These are phyloP conservation scores for Ataeniobius toweri DNA, from an alignment of 2,797 vertebrate genomes.

Conservation along the genomic window DNA sequence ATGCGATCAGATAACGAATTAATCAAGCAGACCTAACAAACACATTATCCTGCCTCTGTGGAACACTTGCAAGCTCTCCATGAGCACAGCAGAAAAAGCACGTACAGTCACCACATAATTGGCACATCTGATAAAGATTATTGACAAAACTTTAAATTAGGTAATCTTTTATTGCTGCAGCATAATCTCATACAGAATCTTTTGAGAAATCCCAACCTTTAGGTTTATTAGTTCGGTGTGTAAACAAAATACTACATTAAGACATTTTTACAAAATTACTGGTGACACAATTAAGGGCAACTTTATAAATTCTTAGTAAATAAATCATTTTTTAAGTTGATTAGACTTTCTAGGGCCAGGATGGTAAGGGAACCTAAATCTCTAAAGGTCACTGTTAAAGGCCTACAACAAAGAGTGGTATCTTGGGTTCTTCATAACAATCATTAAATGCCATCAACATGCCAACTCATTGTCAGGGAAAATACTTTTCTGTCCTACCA, in stretches of 20 bases:
- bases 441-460: neutral
- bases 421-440: neutral
- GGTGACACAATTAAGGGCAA: too few relatives aligned
- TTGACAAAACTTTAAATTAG: neutral
- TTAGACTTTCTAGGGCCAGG: neutral
- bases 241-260: neutral
- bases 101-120: neutral
- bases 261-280: neutral
- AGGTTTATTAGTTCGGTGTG: too few relatives aligned
- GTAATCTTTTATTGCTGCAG: neutral
- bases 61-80: slow-evolving; percentile 36
- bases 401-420: neutral
- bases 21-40: slow-evolving; percentile 48
- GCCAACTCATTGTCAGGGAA: neutral
- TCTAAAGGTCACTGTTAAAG: neutral
- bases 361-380: neutral
- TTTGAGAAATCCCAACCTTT: neutral
- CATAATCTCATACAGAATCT: neutral
- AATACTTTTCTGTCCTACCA: neutral
- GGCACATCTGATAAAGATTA: neutral
- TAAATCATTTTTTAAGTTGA: neutral
- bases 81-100: slow-evolving; percentile 20
- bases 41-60: slow-evolving; percentile 44
- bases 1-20: slow-evolving; percentile 62
- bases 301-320: too few relatives aligned